Evolutionary conservation across 2,797 vertebrate species (phyloP).

Genomic region (Sebastes hopkinsi): DNA sequence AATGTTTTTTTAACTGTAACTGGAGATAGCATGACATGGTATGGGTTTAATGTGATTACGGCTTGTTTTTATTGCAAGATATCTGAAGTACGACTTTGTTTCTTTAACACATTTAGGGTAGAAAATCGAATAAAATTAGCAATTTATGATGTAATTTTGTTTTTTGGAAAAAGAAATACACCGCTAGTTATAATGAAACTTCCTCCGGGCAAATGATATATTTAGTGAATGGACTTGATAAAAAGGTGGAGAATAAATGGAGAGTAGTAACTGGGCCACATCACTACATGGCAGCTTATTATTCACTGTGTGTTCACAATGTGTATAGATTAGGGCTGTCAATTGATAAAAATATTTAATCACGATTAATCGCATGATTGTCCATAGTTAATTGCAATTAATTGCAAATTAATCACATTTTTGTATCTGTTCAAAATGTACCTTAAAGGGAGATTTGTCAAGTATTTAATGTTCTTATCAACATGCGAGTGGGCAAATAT

Average conservation of each 20-base stretch:
- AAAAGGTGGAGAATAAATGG: constrained; percentile 10
- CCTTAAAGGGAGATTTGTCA: no score
- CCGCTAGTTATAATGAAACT: not conserved
- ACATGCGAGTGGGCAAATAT: no score
- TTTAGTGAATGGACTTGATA: constrained; percentile 11
- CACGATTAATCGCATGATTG: not conserved
- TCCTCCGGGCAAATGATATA: constrained; percentile 6
- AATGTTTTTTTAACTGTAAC: not conserved
- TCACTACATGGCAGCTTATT: not conserved
- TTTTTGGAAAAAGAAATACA: not conserved
- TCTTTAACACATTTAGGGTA: not conserved
- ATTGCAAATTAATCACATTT: no score
- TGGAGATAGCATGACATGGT: not conserved
- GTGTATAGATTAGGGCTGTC: not conserved
- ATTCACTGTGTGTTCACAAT: not conserved
- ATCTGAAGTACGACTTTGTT: not conserved
- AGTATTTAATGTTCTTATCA: no score
- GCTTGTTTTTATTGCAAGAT: not conserved
- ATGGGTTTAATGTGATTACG: not conserved
- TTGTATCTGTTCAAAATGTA: no score
- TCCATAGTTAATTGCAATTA: not conserved
- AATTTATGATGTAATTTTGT: not conserved
- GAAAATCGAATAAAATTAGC: not conserved
- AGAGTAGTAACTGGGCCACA: constrained; percentile 29
- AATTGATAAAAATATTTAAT: not conserved